Base-by-base conservation (phyloP, 2,888 invertebrate genomes). In the Chaetoderma sp. region DNA sequence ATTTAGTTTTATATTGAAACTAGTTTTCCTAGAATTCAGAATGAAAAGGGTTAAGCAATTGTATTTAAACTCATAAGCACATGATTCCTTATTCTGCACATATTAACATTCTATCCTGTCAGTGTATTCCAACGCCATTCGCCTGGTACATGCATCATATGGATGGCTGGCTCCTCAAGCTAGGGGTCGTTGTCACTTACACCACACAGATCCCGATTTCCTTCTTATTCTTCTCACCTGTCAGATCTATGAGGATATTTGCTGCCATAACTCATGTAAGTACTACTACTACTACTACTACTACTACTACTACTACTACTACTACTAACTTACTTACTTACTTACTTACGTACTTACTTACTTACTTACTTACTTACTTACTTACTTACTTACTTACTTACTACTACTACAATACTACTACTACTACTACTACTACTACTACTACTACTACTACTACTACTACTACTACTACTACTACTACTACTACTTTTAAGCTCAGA, bases 101-200 rank as follows among this genome's bases (percentile, higher is more conserved):
- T n/a, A n/a, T n/a, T n/a, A n/a, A 25, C 18, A 32, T 6, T 10
- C 18, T 45, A 36, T 54, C 42, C 16, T 62, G 67, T 0, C 91
- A 93, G 88, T 92, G 92, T 76, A 87, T 93, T 70, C 93, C 93
- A 32, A 92, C 91, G 8, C 89, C 91, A 0, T 79, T 92, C 32
- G 90, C 93, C 0, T 93, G 92, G 92, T 92, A 91, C 80, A 89
- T 89, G 30, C 91, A 92, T 82, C 90, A 92, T 71, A 83, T 93
- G n/a, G 93, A 93, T 16, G 78, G 82, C 2, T 92, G 91, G 91
- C 87, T 91, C 70, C 88, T 92, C 54, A 89, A 89, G 77, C 80
- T 93, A 13, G 86, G 88, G 55, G 90, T 90, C 18, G 91, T 91
- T 18, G 87, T 86, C 42, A 89, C 90, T 0, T 90, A 90, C 78